These are phyloP conservation scores for Pteronotus mesoamericanus DNA, from an alignment of 2,797 vertebrate genomes.

Conservation along the genomic window DNA sequence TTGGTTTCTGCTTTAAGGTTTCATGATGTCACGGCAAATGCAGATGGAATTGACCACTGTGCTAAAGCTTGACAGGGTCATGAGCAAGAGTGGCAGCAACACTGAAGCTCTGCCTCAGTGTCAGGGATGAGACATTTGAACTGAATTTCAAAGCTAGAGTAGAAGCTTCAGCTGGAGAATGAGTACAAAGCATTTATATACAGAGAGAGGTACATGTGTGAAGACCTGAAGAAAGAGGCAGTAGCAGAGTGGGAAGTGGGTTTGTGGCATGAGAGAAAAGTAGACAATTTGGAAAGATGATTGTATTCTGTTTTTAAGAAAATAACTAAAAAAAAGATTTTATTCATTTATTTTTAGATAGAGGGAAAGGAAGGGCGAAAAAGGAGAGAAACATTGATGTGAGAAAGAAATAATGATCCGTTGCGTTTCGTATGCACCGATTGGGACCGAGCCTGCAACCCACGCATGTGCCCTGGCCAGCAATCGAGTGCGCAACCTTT, in stretches of 20 bases:
- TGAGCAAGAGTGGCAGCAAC: neutral
- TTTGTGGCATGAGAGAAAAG: rapidly evolving
- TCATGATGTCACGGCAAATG: neutral
- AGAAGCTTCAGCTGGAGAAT: neutral
- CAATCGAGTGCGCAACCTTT: too few species aligned
- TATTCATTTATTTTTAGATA: too few species aligned
- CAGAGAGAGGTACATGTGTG: rapidly evolving
- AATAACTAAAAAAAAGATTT: neutral
- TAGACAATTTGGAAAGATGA: neutral
- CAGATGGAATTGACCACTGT: rapidly evolving
- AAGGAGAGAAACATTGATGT: too few species aligned
- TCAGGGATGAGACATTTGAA: neutral
- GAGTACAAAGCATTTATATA: neutral
- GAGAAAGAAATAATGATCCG: too few species aligned
- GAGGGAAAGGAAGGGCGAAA: too few species aligned
- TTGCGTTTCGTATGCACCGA: too few species aligned
- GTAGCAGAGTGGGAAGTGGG: rapidly evolving
- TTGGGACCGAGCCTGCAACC: too few species aligned
- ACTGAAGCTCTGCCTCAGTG: rapidly evolving
- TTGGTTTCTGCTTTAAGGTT: neutral
- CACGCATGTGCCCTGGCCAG: too few species aligned
- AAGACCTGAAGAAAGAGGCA: neutral
- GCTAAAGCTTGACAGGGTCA: neutral
- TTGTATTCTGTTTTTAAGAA: neutral
- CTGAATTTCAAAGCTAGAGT: neutral